These are phyloP conservation scores for Leptosomus discolor DNA, from an alignment of 2,113 vertebrate genomes.

Conservation along the genomic window DNA sequence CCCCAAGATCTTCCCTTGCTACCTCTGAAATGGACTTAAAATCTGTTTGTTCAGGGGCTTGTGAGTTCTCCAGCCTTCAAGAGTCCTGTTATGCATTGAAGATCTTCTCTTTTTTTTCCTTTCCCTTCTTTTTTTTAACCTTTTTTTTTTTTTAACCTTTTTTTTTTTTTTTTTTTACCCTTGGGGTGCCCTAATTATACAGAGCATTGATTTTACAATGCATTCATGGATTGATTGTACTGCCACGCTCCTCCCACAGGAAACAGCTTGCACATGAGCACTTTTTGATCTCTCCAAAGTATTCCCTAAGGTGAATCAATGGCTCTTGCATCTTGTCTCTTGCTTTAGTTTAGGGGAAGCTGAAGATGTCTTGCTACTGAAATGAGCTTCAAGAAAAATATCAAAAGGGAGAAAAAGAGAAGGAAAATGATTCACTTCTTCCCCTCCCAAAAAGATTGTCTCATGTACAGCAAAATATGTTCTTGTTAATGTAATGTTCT, in stretches of 20 bases:
- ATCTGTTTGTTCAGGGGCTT: neutral
- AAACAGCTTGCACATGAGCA: conserved; percentile 73
- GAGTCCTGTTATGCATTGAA: conserved; percentile 67
- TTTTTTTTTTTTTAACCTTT: neutral
- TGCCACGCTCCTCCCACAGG: conserved; percentile 80
- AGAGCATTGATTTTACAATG: conserved; percentile 94
- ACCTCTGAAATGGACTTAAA: neutral
- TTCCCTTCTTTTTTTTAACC: conserved; percentile 22
- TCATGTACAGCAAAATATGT: neutral
- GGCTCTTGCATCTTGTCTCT: conserved; percentile 65
- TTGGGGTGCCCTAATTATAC: conserved; percentile 96
- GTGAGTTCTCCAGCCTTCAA: conserved; percentile 48
- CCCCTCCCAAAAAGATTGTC: neutral
- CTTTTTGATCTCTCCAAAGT: conserved; percentile 72
- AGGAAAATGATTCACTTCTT: neutral
- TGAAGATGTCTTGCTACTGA: conserved; percentile 16
- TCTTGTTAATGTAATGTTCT: conserved; percentile 23
- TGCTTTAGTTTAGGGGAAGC: conserved; percentile 28
- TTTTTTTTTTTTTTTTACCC: conserved; percentile 76
- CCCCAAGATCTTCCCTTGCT: neutral
- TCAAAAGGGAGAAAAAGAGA: neutral
- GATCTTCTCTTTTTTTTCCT: neutral
- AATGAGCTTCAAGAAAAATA: conserved; percentile 36
- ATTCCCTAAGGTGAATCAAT: conserved; percentile 71
- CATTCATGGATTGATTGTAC: conserved; percentile 90